Evolutionary conservation across 1,140 invertebrate genomes (phyloP).

Genomic region (Brachionus angularis): DNA sequence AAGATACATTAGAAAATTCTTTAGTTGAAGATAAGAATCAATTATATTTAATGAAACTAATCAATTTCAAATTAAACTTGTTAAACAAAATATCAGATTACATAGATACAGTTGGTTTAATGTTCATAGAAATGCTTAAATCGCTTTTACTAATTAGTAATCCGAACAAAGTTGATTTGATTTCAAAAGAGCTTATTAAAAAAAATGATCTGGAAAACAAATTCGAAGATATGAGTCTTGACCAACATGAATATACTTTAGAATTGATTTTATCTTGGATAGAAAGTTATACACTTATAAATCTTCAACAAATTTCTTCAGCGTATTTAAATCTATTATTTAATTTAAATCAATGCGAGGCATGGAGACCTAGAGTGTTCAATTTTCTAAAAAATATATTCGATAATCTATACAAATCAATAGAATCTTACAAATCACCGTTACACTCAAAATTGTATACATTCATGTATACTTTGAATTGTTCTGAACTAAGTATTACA

Average conservation of each 20-base stretch:
- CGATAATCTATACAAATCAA: neutral
- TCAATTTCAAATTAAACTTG: neutral
- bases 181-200: neutral
- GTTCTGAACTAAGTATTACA: constrained; percentile 1
- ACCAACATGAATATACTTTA: constrained; percentile 5
- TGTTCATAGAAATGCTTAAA: neutral
- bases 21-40: neutral
- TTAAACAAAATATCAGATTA: constrained; percentile 4
- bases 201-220: constrained; percentile 1
- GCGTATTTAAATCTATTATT: constrained; percentile 5
- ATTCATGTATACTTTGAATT: constrained; percentile 12
- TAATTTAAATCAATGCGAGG: neutral
- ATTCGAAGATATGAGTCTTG: neutral
- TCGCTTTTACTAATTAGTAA: neutral
- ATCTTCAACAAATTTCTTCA: neutral
- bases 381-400: constrained; percentile 11
- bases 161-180: neutral
- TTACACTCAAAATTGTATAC: constrained; percentile 7
- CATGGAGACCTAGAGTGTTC: neutral
- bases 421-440: neutral
- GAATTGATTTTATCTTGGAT: constrained; percentile 20
- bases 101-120: constrained; percentile 1
- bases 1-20: neutral
- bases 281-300: neutral
- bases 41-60: neutral